Base-by-base conservation (phyloP, 2,888 invertebrate genomes). In the Papilio protenor region DNA sequence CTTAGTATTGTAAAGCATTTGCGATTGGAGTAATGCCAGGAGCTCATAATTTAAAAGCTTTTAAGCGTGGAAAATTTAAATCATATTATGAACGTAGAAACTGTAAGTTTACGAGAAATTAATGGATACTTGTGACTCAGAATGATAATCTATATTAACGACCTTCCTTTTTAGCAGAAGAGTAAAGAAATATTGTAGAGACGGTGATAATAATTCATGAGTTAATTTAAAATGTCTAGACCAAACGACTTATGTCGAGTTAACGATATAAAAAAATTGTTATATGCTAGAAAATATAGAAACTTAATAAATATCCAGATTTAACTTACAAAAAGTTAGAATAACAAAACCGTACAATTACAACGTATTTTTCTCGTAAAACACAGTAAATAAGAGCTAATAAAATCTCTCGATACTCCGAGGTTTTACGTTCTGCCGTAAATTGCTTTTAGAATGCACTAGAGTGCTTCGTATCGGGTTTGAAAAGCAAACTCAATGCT, bases 11-110 rank as follows among this genome's bases (percentile, higher is more conserved):
- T 61, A 72, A 70, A 76, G 76, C 33, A 64, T 76, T 61, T 33
- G 33, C 61, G 2, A 71, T 52, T 76, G 76, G 72, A 76, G 40
- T 61, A 72, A 76, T 61, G 71, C 76, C 76, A 76, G 64, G 61
- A 11, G 49, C 61, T 72, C 49, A 59, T 33, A 71, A 49, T 72
- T 72, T 76, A 76, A 76, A 76, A 72, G 52, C 71, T 76, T 76
- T 76, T 71, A 61, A 61, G 59, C 59, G 71, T 47, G 12, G 66
- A 69, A 69, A 69, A 45, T 45, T 69, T 69, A 69, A 69, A 69
- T 69, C 66, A 69, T 21, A 69, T 69, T 69, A 69, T 69, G 66
- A 69, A 47, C 33, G n/a, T 52, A 74, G 47, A 49, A 49, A 66
- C 49, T 49, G 66, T 64, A 66, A n/a, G 5, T 69, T 69, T 69